phyloP scores from a whole-genome alignment of 1,140 invertebrate genomes.

The Papilio helenus region DNA sequence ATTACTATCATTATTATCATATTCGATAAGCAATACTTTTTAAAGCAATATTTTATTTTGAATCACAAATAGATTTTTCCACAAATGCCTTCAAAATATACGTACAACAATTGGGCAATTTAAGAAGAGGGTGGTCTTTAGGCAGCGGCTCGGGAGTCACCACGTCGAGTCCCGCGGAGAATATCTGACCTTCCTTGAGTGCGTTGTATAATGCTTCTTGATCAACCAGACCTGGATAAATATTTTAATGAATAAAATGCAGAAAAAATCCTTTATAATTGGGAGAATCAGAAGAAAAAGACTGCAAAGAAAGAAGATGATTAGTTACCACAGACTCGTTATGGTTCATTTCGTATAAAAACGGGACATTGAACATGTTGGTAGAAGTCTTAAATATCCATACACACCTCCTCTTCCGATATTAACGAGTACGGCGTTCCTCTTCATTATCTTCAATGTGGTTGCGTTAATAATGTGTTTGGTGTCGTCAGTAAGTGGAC shows the following conservation, averaged over 20 bases:
- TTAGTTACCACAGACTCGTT: too few species aligned
- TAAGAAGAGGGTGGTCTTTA: slow-evolving; percentile 88
- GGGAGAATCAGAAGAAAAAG: background rate
- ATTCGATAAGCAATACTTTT: too few species aligned
- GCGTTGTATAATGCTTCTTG: slow-evolving; percentile 90
- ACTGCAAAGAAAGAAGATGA: too few species aligned
- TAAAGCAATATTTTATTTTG: too few species aligned
- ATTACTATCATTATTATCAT: too few species aligned
- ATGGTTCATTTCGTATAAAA: too few species aligned
- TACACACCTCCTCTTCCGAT: slow-evolving; percentile 87
- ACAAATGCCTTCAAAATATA: slow-evolving; percentile 34
- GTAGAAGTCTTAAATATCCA: background rate
- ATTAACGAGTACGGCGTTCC: slow-evolving; percentile 90
- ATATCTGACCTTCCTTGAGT: slow-evolving; percentile 87
- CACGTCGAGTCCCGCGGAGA: slow-evolving; percentile 95
- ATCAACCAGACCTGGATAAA: slow-evolving; percentile 87
- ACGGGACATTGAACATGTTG: background rate
- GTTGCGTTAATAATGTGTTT: slow-evolving; percentile 87
- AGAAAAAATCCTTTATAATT: background rate
- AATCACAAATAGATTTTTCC: too few species aligned
- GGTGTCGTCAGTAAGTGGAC: slow-evolving; percentile 88
- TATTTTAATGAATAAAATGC: too few species aligned
- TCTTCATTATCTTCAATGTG: slow-evolving; percentile 91
- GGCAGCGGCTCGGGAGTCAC: slow-evolving; percentile 95
- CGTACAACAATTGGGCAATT: slow-evolving; percentile 90